These are phyloP conservation scores for Edolisoma coerulescens DNA, from an alignment of 2,113 vertebrate genomes.

Conservation along the genomic window DNA sequence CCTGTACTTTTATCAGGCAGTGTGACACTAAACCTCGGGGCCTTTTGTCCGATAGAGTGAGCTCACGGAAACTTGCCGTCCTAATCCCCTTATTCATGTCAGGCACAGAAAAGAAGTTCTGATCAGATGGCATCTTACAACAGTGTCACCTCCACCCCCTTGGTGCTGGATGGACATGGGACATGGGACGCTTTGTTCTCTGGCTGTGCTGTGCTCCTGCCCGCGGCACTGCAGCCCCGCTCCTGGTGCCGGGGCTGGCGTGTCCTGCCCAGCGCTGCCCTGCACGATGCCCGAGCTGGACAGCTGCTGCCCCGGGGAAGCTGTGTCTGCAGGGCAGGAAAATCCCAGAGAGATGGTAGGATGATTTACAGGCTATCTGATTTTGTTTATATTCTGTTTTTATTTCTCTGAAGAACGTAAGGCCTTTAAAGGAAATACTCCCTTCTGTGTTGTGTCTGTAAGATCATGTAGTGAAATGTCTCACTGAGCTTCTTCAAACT, in stretches of 20 bases:
- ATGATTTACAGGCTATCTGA: background rate
- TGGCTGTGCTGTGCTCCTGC: background rate
- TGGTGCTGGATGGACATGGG: slow-evolving; percentile 76
- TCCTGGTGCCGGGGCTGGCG: too few relatives aligned
- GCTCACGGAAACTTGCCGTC: slow-evolving; percentile 93
- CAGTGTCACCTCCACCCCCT: slow-evolving; percentile 79
- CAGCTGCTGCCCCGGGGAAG: background rate
- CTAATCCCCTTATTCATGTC: slow-evolving; percentile 99
- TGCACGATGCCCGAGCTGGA: rapidly evolving
- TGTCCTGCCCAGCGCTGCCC: background rate
- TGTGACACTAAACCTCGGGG: slow-evolving; percentile 88
- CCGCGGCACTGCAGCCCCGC: rapidly evolving
- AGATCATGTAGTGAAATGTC: background rate
- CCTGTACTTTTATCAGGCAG: slow-evolving; percentile 96
- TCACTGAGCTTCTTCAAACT: background rate
- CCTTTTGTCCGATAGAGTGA: slow-evolving; percentile 91
- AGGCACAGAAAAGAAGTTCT: slow-evolving; percentile 84
- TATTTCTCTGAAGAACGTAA: background rate
- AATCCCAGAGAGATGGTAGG: background rate
- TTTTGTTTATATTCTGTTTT: background rate
- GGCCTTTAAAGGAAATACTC: background rate
- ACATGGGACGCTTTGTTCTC: slow-evolving; percentile 14
- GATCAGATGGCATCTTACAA: slow-evolving; percentile 80
- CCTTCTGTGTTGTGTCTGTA: background rate
- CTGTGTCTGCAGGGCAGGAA: background rate